These are phyloP conservation scores for Halocynthia aurantium DNA, from an alignment of 23 tunicate species.

Conservation along the genomic window DNA sequence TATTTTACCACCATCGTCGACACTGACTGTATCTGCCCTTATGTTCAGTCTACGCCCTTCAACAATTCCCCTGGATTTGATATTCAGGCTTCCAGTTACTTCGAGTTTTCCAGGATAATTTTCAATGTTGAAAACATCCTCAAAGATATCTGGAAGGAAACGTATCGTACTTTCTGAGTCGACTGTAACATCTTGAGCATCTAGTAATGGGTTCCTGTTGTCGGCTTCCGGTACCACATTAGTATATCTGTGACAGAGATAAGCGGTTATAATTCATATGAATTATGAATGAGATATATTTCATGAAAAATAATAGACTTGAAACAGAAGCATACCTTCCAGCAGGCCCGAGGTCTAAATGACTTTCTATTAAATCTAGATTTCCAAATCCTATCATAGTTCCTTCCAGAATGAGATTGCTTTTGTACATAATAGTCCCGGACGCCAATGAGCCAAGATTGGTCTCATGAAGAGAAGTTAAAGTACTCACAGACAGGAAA, in stretches of 20 bases:
- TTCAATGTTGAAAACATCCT: not conserved
- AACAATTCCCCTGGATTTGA: constrained; percentile 11
- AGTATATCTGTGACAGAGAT: constrained; percentile 5
- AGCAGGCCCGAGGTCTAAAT: not conserved
- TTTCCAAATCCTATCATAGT: constrained; percentile 25
- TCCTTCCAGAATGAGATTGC: constrained; percentile 2
- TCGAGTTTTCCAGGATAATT: not conserved
- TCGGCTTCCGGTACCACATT: not conserved
- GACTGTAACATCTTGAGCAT: constrained; percentile 6
- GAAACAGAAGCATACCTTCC: constrained; percentile 17
- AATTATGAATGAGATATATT: no score
- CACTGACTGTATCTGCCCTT: not conserved
- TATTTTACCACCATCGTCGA: constrained; percentile 23
- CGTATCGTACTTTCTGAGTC: constrained; percentile 2
- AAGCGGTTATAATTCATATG: not conserved
- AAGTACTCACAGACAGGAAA: not conserved
- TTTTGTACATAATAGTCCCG: not conserved
- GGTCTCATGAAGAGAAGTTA: constrained; percentile 2
- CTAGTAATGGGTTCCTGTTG: not conserved
- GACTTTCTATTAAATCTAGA: constrained; percentile 9
- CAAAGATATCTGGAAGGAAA: constrained; percentile 8
- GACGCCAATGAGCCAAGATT: not conserved
- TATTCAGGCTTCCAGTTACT: not conserved
- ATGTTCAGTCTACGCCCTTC: constrained; percentile 11
- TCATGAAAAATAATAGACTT: not conserved